phyloP scores from a whole-genome alignment of 2,797 vertebrate genomes.

The Sciaenops ocellatus region DNA sequence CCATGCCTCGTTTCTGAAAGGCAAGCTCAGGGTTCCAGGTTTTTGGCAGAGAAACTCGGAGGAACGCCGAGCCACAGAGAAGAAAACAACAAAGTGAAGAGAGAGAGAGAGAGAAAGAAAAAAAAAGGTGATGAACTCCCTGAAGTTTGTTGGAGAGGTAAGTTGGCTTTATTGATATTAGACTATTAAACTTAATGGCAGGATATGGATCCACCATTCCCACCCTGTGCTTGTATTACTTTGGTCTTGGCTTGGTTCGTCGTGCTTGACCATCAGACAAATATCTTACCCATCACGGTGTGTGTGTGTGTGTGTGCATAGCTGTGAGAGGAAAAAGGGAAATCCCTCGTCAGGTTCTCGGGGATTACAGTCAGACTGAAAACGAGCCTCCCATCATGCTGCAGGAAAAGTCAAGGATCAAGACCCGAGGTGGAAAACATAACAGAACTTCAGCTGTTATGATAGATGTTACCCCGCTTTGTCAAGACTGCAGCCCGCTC shows the following conservation, averaged over 20 bases:
- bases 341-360: constrained; percentile 37
- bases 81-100: constrained; percentile 35
- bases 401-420: constrained; percentile 40
- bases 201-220: constrained; percentile 38
- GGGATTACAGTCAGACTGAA: constrained; percentile 30
- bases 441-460: not conserved
- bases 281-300: constrained; percentile 18
- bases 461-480: constrained; percentile 21
- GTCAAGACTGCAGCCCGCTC: not conserved
- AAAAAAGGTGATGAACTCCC: not conserved
- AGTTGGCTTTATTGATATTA: constrained; percentile 37
- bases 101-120: constrained; percentile 5
- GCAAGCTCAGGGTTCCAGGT: constrained; percentile 52
- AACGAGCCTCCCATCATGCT: constrained; percentile 20
- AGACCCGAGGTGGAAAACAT: constrained; percentile 32
- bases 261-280: constrained; percentile 29
- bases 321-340: not conserved
- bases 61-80: constrained; percentile 31
- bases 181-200: constrained; percentile 59
- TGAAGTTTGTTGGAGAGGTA: constrained; percentile 12
- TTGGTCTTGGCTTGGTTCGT: constrained; percentile 25
- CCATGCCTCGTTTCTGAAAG: constrained; percentile 53
- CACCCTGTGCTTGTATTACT: constrained; percentile 41
- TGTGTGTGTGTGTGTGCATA: not conserved
- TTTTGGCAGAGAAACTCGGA: constrained; percentile 49